phyloP scores from a whole-genome alignment of 2,113 vertebrate species.

The Lamprologus lemairii region DNA sequence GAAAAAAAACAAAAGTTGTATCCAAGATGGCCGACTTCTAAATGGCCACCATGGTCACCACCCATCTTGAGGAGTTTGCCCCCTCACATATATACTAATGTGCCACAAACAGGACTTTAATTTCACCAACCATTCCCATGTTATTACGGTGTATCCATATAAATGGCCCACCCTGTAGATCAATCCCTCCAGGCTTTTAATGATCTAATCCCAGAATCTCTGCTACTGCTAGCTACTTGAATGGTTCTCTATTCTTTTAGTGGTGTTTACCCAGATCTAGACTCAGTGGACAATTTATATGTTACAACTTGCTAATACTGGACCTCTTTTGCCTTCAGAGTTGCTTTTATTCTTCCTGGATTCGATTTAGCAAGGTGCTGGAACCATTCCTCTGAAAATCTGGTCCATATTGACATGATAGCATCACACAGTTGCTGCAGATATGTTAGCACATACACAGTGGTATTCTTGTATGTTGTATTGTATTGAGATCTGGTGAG shows the following conservation, averaged over 20 bases:
- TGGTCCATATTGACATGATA: not conserved
- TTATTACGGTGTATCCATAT: no score
- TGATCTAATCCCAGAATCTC: not conserved
- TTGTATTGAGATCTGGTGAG: not conserved
- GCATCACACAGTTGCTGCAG: not conserved
- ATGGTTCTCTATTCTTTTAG: not conserved
- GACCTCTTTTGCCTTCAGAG: not conserved
- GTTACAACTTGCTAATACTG: not conserved
- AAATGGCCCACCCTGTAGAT: not conserved
- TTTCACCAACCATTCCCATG: no score
- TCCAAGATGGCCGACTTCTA: no score
- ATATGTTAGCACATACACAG: not conserved
- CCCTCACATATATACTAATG: no score
- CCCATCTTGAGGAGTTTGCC: no score
- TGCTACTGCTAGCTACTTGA: not conserved
- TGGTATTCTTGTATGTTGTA: not conserved
- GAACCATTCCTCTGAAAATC: not conserved
- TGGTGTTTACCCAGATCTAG: not conserved
- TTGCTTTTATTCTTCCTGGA: not conserved
- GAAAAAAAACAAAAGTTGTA: no score
- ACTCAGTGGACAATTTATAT: not conserved
- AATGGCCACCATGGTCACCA: no score
- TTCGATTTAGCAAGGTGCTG: not conserved
- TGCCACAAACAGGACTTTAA: no score
- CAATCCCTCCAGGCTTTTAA: not conserved